A percentile compares a stretch with the other conserved stretches of the same genome.
These are phyloP conservation scores for Rhamphomyia laevipes DNA, from an alignment of 2,888 invertebrate species.

Conservation along the genomic window DNA sequence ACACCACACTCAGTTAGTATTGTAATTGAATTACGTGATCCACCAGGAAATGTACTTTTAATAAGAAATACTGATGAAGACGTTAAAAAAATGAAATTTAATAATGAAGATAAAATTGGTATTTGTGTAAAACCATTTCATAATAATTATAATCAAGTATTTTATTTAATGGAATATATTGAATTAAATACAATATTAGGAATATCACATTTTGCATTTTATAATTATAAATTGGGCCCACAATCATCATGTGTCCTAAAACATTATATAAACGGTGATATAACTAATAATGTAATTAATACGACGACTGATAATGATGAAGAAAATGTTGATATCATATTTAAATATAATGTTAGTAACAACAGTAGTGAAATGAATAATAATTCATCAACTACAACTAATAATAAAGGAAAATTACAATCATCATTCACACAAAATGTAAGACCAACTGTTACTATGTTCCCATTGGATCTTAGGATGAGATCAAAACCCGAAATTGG, in stretches of 20 bases:
- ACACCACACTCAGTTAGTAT: slow-evolving; percentile 57
- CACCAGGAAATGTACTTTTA: slow-evolving; percentile 52
- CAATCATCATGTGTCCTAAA: slow-evolving; percentile 66
- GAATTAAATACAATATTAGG: slow-evolving; percentile 77
- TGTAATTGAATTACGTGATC: slow-evolving; percentile 46
- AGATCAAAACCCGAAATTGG: slow-evolving; percentile 82
- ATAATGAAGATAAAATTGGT: slow-evolving; percentile 47
- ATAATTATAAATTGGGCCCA: slow-evolving; percentile 75
- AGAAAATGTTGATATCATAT: too few species aligned
- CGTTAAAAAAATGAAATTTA: slow-evolving; percentile 18
- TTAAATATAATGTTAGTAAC: too few species aligned
- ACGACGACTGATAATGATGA: too few species aligned
- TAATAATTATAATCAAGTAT: slow-evolving; percentile 72
- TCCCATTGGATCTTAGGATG: slow-evolving; percentile 64
- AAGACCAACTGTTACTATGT: slow-evolving; percentile 32
- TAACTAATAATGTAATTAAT: slow-evolving; percentile 25
- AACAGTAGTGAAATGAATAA: too few species aligned
- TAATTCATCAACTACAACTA: not conserved
- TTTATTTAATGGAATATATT: slow-evolving; percentile 79
- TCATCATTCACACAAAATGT: slow-evolving; percentile 16
- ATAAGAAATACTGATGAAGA: slow-evolving; percentile 48
- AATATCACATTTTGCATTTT: slow-evolving; percentile 77
- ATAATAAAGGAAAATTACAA: not conserved
- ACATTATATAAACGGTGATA: slow-evolving; percentile 41
- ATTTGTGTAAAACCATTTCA: slow-evolving; percentile 87